Evolutionary conservation across 2,797 vertebrate genomes (phyloP).

Genomic region (Ibycter americanus): DNA sequence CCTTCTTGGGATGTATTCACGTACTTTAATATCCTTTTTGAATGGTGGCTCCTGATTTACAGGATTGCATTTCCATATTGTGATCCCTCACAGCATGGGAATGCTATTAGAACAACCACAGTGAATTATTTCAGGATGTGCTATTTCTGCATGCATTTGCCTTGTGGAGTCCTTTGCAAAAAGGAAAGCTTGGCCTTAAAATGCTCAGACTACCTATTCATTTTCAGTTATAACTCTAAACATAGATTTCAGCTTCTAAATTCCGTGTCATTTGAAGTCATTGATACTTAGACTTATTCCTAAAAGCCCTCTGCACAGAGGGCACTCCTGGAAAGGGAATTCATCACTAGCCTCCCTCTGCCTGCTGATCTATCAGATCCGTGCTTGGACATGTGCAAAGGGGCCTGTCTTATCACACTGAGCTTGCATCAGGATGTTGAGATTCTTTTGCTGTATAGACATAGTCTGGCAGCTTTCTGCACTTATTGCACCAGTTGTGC

Average conservation of each 20-base stretch:
- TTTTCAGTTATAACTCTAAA: neutral
- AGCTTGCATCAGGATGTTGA: neutral
- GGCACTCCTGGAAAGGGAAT: neutral
- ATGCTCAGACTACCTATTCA: neutral
- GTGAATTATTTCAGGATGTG: neutral
- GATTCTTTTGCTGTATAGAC: neutral
- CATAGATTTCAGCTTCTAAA: neutral
- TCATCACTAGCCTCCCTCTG: neutral
- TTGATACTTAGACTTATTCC: neutral
- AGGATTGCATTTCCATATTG: neutral
- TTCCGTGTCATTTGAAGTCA: neutral
- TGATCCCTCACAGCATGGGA: too few species aligned
- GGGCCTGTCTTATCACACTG: rapidly evolving
- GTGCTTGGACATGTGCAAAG: neutral
- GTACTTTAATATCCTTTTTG: neutral
- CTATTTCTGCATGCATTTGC: neutral
- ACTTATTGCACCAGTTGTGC: neutral
- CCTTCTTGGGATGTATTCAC: neutral
- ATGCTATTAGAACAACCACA: neutral
- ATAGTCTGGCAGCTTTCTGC: neutral
- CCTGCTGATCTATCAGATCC: neutral
- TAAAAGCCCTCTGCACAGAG: neutral
- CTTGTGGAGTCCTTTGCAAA: neutral
- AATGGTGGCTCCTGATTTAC: neutral
- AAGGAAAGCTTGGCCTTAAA: neutral